phyloP scores from a whole-genome alignment of 2,113 vertebrate genomes.

The Anolis sagrei region DNA sequence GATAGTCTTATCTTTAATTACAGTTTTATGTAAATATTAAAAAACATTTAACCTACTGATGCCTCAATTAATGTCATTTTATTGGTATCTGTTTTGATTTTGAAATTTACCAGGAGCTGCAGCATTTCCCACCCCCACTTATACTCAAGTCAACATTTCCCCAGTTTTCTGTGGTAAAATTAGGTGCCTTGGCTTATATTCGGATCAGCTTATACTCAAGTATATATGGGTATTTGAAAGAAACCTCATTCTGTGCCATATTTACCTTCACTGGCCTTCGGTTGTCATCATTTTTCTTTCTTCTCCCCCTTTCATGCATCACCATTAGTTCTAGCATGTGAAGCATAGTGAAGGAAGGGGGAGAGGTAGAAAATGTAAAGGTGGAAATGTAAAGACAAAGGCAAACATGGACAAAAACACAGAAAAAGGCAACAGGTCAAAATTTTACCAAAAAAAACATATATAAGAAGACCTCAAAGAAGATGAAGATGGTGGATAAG shows the following conservation, averaged over 20 bases:
- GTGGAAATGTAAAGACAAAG: conserved; percentile 9
- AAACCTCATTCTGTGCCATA: conserved; percentile 33
- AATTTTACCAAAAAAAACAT: neutral
- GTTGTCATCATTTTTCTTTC: conserved; percentile 34
- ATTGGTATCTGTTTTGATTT: too few species aligned
- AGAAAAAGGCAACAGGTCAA: neutral
- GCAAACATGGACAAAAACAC: conserved; percentile 26
- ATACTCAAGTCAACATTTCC: too few species aligned
- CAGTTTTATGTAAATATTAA: too few species aligned
- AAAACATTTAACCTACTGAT: too few species aligned
- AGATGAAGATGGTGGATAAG: neutral
- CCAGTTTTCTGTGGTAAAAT: too few species aligned
- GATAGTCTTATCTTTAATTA: too few species aligned
- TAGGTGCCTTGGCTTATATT: too few species aligned
- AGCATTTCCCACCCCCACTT: too few species aligned
- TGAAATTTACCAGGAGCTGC: too few species aligned
- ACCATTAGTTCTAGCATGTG: neutral
- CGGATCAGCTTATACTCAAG: too few species aligned
- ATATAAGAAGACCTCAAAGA: neutral
- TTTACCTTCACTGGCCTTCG: conserved; percentile 24
- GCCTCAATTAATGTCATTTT: too few species aligned
- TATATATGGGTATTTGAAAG: conserved; percentile 8
- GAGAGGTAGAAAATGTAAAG: neutral
- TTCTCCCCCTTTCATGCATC: conserved; percentile 30
- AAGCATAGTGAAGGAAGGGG: neutral